These are phyloP conservation scores for Ennomos erosarius DNA, from an alignment of 2,888 invertebrate genomes.

Conservation along the genomic window DNA sequence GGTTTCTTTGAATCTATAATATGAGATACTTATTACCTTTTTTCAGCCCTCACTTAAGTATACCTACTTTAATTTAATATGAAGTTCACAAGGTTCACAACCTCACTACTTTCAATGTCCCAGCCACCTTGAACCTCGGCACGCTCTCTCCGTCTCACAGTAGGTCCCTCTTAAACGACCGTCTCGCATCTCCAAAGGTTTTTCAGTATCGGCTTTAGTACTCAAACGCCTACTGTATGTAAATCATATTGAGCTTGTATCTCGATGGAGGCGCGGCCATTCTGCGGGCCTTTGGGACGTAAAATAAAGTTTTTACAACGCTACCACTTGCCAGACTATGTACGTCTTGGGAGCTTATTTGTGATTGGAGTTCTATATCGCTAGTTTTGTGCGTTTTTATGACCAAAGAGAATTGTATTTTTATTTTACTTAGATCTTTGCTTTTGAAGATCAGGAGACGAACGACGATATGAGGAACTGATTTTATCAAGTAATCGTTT, in stretches of 20 bases:
- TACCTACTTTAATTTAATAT: too few relatives aligned
- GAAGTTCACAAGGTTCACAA: too few relatives aligned
- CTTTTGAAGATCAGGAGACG: too few relatives aligned
- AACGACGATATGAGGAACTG: too few relatives aligned
- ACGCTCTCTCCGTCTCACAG: too few relatives aligned
- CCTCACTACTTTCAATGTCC: too few relatives aligned
- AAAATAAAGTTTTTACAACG: constrained; percentile 49
- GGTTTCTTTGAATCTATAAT: too few relatives aligned
- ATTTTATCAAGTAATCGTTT: constrained; percentile 6
- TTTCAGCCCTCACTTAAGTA: too few relatives aligned
- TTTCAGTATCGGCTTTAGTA: background rate
- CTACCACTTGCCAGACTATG: constrained; percentile 37
- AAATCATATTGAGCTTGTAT: constrained; percentile 5
- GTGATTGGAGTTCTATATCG: constrained; percentile 16
- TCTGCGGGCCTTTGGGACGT: constrained; percentile 27
- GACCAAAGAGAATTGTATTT: constrained; percentile 22
- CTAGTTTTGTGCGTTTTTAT: constrained; percentile 1
- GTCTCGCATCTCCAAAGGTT: too few relatives aligned
- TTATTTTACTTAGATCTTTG: too few relatives aligned
- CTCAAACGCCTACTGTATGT: constrained; percentile 1
- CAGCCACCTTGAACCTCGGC: background rate
- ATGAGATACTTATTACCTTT: too few relatives aligned
- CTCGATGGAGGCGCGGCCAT: background rate
- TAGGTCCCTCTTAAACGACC: too few relatives aligned
- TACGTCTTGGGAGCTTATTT: constrained; percentile 23